Conservation (phyloP, 2,797 vertebrate species). For the Rhynchonycteris naso region DNA sequence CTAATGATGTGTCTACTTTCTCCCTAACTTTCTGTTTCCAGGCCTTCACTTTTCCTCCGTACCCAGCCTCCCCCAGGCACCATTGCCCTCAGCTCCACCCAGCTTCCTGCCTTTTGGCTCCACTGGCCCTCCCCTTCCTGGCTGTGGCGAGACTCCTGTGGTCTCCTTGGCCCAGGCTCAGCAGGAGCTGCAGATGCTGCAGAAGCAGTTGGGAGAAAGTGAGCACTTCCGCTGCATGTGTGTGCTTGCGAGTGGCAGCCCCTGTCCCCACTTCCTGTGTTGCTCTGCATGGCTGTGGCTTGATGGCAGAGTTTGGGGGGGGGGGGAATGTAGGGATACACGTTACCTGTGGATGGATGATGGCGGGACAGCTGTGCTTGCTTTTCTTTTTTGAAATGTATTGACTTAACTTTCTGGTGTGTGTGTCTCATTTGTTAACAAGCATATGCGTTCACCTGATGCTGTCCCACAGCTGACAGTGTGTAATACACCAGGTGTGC, state of each 20-base stretch:
- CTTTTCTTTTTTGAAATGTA: neutral
- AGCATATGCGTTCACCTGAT: neutral
- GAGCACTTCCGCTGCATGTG: constrained; percentile 80
- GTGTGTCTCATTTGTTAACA: neutral
- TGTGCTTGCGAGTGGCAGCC: neutral
- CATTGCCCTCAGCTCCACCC: constrained; percentile 79
- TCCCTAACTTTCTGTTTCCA: constrained; percentile 83
- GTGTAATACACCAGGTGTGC: no score
- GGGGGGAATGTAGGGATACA: rapidly evolving
- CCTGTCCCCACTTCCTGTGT: neutral
- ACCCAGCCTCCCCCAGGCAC: constrained; percentile 82
- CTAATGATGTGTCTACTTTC: constrained; percentile 47
- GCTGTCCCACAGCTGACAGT: no score
- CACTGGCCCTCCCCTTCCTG: constrained; percentile 70
- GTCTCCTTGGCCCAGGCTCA: constrained; percentile 94
- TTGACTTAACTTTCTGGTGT: neutral
- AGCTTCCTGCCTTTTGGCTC: constrained; percentile 80
- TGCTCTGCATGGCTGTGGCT: constrained; percentile 63
- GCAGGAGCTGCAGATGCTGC: constrained; percentile 95
- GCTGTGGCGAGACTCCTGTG: constrained; percentile 82
- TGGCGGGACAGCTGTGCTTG: neutral
- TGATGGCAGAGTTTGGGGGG: neutral
- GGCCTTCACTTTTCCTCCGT: constrained; percentile 87
- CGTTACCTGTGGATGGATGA: neutral
- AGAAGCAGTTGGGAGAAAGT: constrained; percentile 92